A percentile compares a stretch with the other conserved stretches of the same genome.
Conservation (phyloP, 2,797 vertebrate genomes). For the Danio aesculapii region DNA sequence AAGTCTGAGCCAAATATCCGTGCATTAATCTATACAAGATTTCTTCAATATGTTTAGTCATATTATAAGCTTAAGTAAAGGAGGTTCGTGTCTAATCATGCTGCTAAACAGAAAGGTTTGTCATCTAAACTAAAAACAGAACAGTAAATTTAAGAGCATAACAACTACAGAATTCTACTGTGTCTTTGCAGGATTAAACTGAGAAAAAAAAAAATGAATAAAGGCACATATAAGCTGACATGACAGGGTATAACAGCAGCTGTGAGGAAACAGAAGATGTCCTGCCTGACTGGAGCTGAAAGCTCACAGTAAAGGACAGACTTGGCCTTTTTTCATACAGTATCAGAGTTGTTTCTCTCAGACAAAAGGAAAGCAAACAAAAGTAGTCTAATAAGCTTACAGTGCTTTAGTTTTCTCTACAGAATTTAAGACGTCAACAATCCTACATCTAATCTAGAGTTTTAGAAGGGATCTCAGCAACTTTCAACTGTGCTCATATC, state of each 20-base stretch:
- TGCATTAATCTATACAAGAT: neutral
- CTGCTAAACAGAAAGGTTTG: neutral
- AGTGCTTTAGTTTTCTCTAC: neutral
- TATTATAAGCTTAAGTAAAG: constrained; percentile 6
- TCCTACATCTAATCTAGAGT: neutral
- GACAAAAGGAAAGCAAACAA: constrained; percentile 8
- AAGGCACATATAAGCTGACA: neutral
- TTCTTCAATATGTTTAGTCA: neutral
- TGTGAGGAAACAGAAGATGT: neutral
- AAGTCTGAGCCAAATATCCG: neutral
- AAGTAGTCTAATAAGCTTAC: neutral
- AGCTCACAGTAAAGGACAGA: constrained; percentile 7
- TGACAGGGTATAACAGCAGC: neutral
- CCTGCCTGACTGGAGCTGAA: neutral
- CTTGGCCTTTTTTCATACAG: neutral
- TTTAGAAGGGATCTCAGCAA: neutral
- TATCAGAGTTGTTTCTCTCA: neutral
- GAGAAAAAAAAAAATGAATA: neutral
- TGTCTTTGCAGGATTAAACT: neutral
- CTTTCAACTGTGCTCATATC: too few relatives aligned
- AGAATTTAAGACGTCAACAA: neutral
- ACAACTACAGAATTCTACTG: neutral
- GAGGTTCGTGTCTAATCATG: neutral
- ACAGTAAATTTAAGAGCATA: neutral
- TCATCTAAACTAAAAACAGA: constrained; percentile 4